phyloP scores from a whole-genome alignment of 2,888 invertebrate genomes.

The Microctonus aethiopoides region DNA sequence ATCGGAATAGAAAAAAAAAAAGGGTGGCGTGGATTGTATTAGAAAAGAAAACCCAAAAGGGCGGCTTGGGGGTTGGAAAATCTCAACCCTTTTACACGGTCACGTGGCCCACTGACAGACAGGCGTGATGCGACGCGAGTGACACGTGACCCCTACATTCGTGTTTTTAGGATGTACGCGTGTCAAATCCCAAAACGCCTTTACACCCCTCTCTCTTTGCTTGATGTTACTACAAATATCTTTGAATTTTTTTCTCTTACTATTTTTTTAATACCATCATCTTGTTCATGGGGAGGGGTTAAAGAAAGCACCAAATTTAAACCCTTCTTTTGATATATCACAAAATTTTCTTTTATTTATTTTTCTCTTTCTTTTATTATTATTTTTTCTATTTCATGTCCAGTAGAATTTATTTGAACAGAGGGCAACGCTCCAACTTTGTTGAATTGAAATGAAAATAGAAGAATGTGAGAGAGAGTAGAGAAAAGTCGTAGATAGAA shows the following conservation, averaged over 20 bases:
- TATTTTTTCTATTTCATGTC: slow-evolving; percentile 33
- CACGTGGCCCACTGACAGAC: slow-evolving; percentile 62
- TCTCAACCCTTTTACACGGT: slow-evolving; percentile 66
- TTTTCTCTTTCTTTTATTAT: neutral
- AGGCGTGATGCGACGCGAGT: slow-evolving; percentile 45
- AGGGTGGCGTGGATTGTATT: slow-evolving; percentile 14
- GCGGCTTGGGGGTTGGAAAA: slow-evolving; percentile 49
- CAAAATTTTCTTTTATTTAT: neutral
- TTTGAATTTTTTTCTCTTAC: slow-evolving; percentile 27
- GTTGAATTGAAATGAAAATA: slow-evolving; percentile 42
- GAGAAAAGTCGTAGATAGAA: slow-evolving; percentile 1
- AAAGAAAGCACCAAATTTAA: neutral
- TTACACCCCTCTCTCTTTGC: slow-evolving; percentile 12
- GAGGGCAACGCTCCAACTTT: slow-evolving; percentile 46
- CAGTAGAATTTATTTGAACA: slow-evolving; percentile 16
- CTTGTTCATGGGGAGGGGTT: neutral
- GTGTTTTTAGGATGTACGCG: slow-evolving; percentile 62
- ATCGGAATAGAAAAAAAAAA: neutral
- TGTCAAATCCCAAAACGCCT: slow-evolving; percentile 64
- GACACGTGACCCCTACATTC: slow-evolving; percentile 54
- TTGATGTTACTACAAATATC: slow-evolving; percentile 21
- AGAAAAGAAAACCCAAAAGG: slow-evolving; percentile 26
- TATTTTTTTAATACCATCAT: slow-evolving; percentile 16
- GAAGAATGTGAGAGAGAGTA: slow-evolving; percentile 21
- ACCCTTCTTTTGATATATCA: neutral